Conservation (phyloP, 2,797 vertebrate species). For the Silurus lanzhouensis region DNA sequence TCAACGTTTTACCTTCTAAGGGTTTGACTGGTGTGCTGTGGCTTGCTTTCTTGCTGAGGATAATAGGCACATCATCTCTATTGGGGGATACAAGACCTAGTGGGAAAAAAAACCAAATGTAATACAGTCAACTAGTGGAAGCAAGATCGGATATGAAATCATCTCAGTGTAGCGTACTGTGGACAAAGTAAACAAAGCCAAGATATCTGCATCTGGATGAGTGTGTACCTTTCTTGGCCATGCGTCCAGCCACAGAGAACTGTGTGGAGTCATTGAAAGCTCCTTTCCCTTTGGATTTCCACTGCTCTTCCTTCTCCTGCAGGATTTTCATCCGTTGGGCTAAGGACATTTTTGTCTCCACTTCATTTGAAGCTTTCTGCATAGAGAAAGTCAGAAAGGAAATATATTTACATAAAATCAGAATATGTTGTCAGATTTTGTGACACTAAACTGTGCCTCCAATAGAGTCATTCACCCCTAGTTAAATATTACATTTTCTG, state of each 20-base stretch:
- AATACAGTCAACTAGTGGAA: background rate
- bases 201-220: background rate
- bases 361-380: conserved; percentile 68
- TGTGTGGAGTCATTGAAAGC: conserved; percentile 80
- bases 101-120: conserved; percentile 46
- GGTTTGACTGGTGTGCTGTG: conserved; percentile 74
- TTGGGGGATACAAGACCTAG: conserved; percentile 73
- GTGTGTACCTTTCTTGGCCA: conserved; percentile 76
- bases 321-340: conserved; percentile 77
- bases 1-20: conserved; percentile 68
- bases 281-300: conserved; percentile 78
- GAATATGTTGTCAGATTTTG: background rate
- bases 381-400: background rate
- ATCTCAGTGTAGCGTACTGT: conserved; percentile 8
- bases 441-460: background rate
- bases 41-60: conserved; percentile 67
- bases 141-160: background rate
- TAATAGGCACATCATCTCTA: conserved; percentile 68
- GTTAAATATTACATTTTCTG: background rate
- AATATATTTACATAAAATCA: background rate
- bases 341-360: conserved; percentile 73
- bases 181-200: background rate
- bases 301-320: conserved; percentile 78
- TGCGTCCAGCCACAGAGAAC: conserved; percentile 81
- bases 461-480: background rate